phyloP scores from a whole-genome alignment of 2,888 invertebrate genomes.

The Scaptomyza caliginosa region DNA sequence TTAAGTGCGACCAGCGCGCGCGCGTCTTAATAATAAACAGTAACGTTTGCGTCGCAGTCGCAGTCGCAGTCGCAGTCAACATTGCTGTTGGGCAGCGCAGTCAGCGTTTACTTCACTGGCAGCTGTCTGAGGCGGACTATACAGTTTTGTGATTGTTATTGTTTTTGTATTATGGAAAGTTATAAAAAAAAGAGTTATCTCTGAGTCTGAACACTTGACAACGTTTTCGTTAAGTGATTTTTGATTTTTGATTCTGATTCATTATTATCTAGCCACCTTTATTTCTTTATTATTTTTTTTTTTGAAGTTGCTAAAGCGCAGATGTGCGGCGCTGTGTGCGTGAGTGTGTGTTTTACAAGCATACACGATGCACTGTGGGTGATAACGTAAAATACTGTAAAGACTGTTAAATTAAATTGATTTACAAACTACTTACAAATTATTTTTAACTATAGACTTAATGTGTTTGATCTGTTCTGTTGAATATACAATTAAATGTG shows the following conservation, averaged over 20 bases:
- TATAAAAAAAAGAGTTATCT: constrained; percentile 27
- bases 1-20: constrained; percentile 69
- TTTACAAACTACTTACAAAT: too few relatives aligned
- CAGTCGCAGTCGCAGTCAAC: not conserved
- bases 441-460: too few relatives aligned
- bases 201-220: constrained; percentile 32
- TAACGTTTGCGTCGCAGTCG: constrained; percentile 35
- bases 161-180: constrained; percentile 21
- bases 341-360: not conserved
- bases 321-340: constrained; percentile 2
- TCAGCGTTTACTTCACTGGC: not conserved
- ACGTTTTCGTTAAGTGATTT: constrained; percentile 25
- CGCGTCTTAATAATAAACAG: constrained; percentile 78
- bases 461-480: too few relatives aligned
- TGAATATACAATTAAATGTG: not conserved
- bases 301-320: not conserved
- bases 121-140: constrained; percentile 27
- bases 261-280: constrained; percentile 10
- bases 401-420: too few relatives aligned
- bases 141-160: constrained; percentile 1
- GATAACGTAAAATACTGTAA: too few relatives aligned
- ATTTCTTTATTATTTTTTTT: too few relatives aligned
- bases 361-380: not conserved
- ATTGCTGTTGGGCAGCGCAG: constrained; percentile 1
- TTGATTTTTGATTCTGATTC: constrained; percentile 27